Conservation (phyloP, 2,888 invertebrate species). For the Amphimallon solstitiale region DNA sequence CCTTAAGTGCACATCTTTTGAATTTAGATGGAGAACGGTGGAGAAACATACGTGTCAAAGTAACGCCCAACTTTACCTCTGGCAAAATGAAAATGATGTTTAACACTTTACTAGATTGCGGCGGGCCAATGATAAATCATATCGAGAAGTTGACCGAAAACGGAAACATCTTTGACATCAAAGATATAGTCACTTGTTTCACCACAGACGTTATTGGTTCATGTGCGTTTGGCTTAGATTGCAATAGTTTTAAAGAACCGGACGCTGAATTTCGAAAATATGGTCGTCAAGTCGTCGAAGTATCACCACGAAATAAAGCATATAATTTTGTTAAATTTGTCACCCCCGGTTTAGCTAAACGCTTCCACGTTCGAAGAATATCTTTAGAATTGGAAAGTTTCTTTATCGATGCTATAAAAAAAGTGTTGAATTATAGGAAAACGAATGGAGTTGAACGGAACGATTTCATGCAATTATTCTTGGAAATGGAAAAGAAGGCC, state of each 20-base stretch:
- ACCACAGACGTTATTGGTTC: constrained; percentile 37
- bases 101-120: constrained; percentile 32
- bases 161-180: constrained; percentile 21
- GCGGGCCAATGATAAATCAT: constrained; percentile 9
- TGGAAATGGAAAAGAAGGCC: constrained; percentile 47
- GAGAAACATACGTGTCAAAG: constrained; percentile 28
- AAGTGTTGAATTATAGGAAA: constrained; percentile 49
- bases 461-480: constrained; percentile 58
- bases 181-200: constrained; percentile 36
- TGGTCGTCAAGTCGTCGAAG: constrained; percentile 18
- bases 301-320: not conserved
- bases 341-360: constrained; percentile 43
- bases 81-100: constrained; percentile 39
- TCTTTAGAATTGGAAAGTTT: constrained; percentile 50
- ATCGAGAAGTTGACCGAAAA: not conserved
- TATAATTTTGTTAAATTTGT: constrained; percentile 41
- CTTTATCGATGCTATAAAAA: constrained; percentile 47
- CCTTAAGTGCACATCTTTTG: constrained; percentile 30
- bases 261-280: constrained; percentile 37
- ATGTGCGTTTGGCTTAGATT: constrained; percentile 36
- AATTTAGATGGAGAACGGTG: constrained; percentile 33
- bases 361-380: constrained; percentile 42
- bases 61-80: constrained; percentile 33
- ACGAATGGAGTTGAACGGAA: constrained; percentile 45
- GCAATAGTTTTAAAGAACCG: constrained; percentile 33